A percentile compares a stretch with the other conserved stretches of the same genome.
Evolutionary conservation across 2,797 vertebrate genomes (phyloP).

Genomic region (Anas georgica): DNA sequence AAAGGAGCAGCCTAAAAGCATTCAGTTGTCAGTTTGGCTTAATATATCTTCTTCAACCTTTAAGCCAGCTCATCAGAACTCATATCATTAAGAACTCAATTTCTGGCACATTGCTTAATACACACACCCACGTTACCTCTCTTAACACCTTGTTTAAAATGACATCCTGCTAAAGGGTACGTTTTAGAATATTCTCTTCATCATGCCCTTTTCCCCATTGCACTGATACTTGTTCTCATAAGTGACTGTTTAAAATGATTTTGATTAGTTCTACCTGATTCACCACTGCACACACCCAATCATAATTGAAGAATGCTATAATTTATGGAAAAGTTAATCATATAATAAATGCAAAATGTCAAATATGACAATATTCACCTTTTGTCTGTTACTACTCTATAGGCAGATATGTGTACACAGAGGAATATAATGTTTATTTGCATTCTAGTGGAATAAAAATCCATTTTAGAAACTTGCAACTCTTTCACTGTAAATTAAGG

Average conservation of each 20-base stretch:
- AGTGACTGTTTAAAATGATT: neutral
- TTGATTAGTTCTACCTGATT: constrained; percentile 23
- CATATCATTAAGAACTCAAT: neutral
- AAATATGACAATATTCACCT: neutral
- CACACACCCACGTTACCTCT: neutral
- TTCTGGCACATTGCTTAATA: neutral
- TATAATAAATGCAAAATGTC: constrained; percentile 27
- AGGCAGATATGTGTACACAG: neutral
- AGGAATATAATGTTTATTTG: constrained; percentile 62
- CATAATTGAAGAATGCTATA: neutral
- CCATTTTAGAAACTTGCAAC: constrained; percentile 50
- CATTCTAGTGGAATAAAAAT: constrained; percentile 67
- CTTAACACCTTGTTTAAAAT: constrained; percentile 2
- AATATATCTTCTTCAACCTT: neutral
- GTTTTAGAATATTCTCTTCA: neutral
- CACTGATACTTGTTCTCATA: neutral
- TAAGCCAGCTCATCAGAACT: neutral
- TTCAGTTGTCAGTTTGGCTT: neutral
- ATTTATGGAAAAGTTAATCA: constrained; percentile 39
- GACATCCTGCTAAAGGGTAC: neutral
- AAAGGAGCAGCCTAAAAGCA: neutral
- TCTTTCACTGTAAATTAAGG: constrained; percentile 47
- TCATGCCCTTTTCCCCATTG: neutral
- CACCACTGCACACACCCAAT: neutral
- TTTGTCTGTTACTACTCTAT: constrained; percentile 44